A percentile compares a stretch with the other conserved stretches of the same genome.
phyloP scores from a whole-genome alignment of 2,797 vertebrate genomes.

The Falco columbarius region DNA sequence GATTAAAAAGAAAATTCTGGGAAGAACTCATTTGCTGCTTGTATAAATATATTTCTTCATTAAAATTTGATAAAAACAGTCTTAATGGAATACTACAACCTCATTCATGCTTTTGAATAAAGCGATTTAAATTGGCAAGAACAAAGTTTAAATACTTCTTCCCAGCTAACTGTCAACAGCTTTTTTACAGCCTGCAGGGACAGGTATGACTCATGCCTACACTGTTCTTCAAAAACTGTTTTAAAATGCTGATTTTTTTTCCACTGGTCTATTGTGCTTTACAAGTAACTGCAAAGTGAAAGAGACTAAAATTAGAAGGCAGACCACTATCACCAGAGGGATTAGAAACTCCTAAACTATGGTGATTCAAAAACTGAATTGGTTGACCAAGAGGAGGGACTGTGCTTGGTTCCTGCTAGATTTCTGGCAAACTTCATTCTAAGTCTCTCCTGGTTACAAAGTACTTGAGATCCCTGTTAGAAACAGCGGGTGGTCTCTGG shows the following conservation, averaged over 20 bases:
- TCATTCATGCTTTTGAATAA: conserved; percentile 59
- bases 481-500: background rate
- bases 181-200: conserved; percentile 41
- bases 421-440: conserved; percentile 6
- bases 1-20: conserved; percentile 25
- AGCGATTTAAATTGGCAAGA: conserved; percentile 48
- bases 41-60: conserved; percentile 38
- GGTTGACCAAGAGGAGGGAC: background rate
- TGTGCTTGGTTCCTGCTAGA: background rate
- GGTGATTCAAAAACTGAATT: conserved; percentile 7
- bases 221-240: conserved; percentile 38
- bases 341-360: conserved; percentile 20
- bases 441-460: conserved; percentile 18
- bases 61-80: conserved; percentile 51
- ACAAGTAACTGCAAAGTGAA: conserved; percentile 25
- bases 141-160: conserved; percentile 63
- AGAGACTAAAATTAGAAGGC: conserved; percentile 56
- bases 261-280: conserved; percentile 39
- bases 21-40: conserved; percentile 35
- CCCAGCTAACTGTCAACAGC: conserved; percentile 16
- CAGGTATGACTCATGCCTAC: conserved; percentile 54
- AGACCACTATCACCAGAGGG: conserved; percentile 37
- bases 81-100: conserved; percentile 54
- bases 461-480: background rate
- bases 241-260: conserved; percentile 43